Base-by-base conservation (phyloP, 2,113 vertebrate genomes). In the Chinchilla lanigera region DNA sequence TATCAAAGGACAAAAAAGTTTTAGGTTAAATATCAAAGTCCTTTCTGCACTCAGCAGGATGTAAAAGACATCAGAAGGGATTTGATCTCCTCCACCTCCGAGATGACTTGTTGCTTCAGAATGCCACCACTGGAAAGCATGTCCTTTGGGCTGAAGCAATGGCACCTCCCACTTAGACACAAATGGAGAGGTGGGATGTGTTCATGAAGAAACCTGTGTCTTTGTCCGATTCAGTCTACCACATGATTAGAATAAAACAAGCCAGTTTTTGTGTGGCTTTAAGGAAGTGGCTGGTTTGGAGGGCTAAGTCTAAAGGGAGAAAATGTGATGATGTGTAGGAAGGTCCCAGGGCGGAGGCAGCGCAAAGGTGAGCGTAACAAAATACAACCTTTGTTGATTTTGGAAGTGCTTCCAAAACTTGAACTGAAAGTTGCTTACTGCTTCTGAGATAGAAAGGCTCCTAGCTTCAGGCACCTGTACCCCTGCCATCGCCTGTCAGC, bases 11-110 rank as follows among this genome's bases (percentile, higher is more conserved):
- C 73, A 92, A 85, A 63, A 69, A 80, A 50, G 10, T 56, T 86
- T 75, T 91, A 93, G 41, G 28, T 61, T 89, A 86, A 83, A n/a
- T 97, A 61, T 67, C 35, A 71, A 89, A 78, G n/a, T 93, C 3
- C 71, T 3, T 41, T 90, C 35, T 96, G 41, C 61, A 47, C 38
- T 85, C 52, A 93, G 67, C 30, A 96, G 35, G n/a, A 88, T 92
- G 17, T 81, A 35, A 89, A 97, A 94, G 89, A 95, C 7, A 77
- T 94, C 78, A 47, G 44, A 93, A 93, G 54, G 28, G 88, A 93
- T 69, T 84, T 54, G 69, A 83, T 41, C 56, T 69, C 67, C 9
- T 19, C 58, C 10, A 89, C 63, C 56, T 65, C 61, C 44, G 67
- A 41, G n/a, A 78, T 35, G 10, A 77, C 60, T 61, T 92, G 30